Evolutionary conservation across 2,113 vertebrate genomes (phyloP), one percentile per base, ranked within the genome.

Genomic region (Machaerirhynchus nigripectus): DNA sequence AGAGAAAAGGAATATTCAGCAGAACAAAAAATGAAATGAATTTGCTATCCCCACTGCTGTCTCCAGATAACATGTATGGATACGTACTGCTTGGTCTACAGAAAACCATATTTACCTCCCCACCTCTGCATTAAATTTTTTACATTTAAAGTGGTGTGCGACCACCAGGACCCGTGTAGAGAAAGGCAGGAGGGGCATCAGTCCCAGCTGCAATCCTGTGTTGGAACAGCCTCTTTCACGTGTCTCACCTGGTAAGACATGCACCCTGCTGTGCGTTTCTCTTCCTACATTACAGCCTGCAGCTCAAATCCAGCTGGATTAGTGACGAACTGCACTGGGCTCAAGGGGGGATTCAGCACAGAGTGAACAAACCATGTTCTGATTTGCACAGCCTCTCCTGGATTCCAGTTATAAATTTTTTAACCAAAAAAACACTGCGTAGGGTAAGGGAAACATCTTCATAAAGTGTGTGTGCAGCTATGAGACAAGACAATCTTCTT

Each of bases 261-360:
- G 24, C 46, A 67, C 42, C 30, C 44, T 42, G 23, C 47, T 84
- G 42, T 22, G 49, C 42, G 40, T 82, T 84, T 71, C 84, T 78
- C 44, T 84, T 81, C 50, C 53, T 84, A 76, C 37, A 37, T n/a
- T 55, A 84, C 42, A 95, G 53, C 40, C 67, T 74, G 65, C 77
- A 91, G 81, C 65, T 84, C 73, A 78, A 82, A 94, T 84, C 74
- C 73, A 56, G 42, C 39, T 78, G 90, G 87, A 91, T 91, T 93
- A 96, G 56, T 50, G 77, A 87, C 0, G 1, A 74, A 75, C 81
- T 71, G 60, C 2, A 1, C 65, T 52, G 74, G 24, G 77, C 92
- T 94, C 90, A 87, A 84, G 71, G 10, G 37, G 23, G 47, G 77
- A 91, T 50, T 33, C 80, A 93, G 85, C 46, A 69, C 39, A 76